Base-by-base conservation (phyloP, 2,113 vertebrate species). In the Hemiprocne comata region DNA sequence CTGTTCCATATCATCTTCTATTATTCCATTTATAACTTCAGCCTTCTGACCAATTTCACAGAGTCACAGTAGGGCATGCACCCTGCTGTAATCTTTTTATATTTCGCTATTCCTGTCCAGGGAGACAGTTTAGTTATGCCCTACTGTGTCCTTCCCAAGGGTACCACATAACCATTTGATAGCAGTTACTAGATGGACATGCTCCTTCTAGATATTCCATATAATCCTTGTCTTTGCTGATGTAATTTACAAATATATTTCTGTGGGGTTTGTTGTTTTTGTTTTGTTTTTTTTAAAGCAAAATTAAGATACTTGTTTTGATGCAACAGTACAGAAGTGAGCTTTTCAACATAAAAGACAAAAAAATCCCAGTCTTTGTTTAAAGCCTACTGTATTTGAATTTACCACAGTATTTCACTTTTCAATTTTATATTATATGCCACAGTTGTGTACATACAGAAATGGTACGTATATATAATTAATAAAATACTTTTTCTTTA, bases 21-120 rank as follows among this genome's bases (percentile, higher is more conserved):
- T 96, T 96, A 96, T 96, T 96, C 96, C 95, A 97, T 97, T 97
- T 97, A 94, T 96, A 97, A 92, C 95, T 92, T 94, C 91, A 93
- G 96, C 92, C 95, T 93, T 96, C 96, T 94, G 96, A 97, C 96
- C 94, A 96, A 93, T 96, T 96, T 97, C 95, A 97, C 94, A 95
- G 94, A 96, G 95, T 95, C 95, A 94, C 83, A 89, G 94, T 90
- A 95, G 94, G 93, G 94, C 95, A 93, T 84, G 93, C 76, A 94
- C 92, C 73, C 91, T 94, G 89, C 93, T 94, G 74, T 95, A 95
- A 94, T 95, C 95, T 96, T 97, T 97, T 96, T 97, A 95, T 97
- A 95, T 96, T 97, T 97, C 24, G 33, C 96, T 97, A 96, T 97
- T 97, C 87, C 89, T 96, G 95, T 93, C 95, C 80, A 65, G 83